These are phyloP conservation scores for Tanypteryx hageni DNA, from an alignment of 2,888 invertebrate species.

Conservation along the genomic window DNA sequence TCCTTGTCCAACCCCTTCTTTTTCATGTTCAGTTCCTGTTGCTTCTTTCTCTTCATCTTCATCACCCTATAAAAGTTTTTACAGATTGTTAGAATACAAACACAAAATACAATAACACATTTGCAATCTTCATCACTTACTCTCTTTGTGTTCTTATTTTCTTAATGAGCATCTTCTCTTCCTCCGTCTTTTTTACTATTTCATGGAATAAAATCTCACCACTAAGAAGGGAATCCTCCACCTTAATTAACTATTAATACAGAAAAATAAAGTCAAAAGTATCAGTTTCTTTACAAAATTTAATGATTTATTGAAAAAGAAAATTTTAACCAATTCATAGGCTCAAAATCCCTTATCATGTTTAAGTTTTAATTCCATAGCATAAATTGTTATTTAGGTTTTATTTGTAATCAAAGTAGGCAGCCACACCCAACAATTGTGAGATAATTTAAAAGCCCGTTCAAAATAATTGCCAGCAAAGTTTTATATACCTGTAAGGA, in stretches of 20 bases:
- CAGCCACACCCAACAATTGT: background rate
- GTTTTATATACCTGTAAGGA: conserved; percentile 79
- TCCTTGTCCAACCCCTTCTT: conserved; percentile 82
- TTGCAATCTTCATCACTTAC: conserved; percentile 73
- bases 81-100: conserved; percentile 61
- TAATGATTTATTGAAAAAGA: background rate
- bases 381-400: too few relatives aligned
- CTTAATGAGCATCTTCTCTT: conserved; percentile 85
- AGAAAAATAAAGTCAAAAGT: background rate
- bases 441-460: background rate
- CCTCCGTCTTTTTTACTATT: conserved; percentile 88
- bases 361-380: too few relatives aligned
- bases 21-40: conserved; percentile 84
- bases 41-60: conserved; percentile 86
- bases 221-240: conserved; percentile 94
- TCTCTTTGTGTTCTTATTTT: conserved; percentile 85
- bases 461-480: background rate
- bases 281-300: background rate
- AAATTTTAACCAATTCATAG: background rate
- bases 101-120: background rate
- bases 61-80: conserved; percentile 77
- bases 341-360: too few relatives aligned
- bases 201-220: conserved; percentile 97
- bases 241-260: conserved; percentile 85
- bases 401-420: too few relatives aligned